Evolutionary conservation across 53 echinoderm and acorn worm species (phyloP).

Genomic region (Hippasteria phrygiana): DNA sequence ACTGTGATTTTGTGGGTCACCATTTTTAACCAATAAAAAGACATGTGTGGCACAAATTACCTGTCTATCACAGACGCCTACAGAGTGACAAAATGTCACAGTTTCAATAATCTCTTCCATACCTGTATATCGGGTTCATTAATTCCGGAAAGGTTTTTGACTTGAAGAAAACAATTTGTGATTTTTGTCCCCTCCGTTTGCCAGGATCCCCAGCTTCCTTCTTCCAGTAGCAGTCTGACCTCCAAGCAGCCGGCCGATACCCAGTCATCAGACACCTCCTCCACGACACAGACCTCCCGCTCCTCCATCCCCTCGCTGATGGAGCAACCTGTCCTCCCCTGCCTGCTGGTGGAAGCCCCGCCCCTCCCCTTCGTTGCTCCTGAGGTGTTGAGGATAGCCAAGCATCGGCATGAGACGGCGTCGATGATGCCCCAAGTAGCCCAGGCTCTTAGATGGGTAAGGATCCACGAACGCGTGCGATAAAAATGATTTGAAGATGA

Average conservation of each 20-base stretch:
- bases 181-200: not conserved
- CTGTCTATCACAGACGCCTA: no score
- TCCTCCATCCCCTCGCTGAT: constrained; percentile 93
- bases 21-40: no score
- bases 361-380: constrained; percentile 90
- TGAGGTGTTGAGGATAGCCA: constrained; percentile 92
- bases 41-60: no score
- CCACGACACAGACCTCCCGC: constrained; percentile 61
- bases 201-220: constrained; percentile 55
- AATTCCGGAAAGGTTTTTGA: no score
- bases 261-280: constrained; percentile 60
- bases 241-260: constrained; percentile 30
- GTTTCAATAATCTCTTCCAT: no score
- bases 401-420: constrained; percentile 89
- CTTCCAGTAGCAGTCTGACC: constrained; percentile 42
- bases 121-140: no score
- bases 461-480: not conserved
- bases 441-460: constrained; percentile 86
- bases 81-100: no score
- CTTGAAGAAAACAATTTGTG: no score
- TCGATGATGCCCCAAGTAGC: constrained; percentile 87
- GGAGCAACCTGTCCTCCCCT: constrained; percentile 96
- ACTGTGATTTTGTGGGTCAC: no score
- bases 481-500: no score
- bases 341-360: constrained; percentile 85